Evolutionary conservation across 2,797 vertebrate species (phyloP), one percentile per base, ranked within the genome.

Genomic region (Apodemus agrarius): DNA sequence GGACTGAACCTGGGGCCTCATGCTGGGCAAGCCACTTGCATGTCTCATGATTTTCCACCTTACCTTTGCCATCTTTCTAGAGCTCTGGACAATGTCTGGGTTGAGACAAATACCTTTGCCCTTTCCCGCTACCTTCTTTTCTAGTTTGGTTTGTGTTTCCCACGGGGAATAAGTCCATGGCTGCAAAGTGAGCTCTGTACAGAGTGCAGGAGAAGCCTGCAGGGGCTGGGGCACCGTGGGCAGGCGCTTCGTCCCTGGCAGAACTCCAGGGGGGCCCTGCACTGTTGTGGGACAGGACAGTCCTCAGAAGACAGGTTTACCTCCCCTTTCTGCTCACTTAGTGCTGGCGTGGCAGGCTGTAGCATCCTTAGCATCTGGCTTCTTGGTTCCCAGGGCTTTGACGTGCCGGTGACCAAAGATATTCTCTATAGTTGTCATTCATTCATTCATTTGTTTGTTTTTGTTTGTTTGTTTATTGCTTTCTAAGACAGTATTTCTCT

Each of bases 141-240:
- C 78, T 93, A 84, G 34, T 67, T 87, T 72, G 26, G 12, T 83
- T 96, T 61, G 49, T 5, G 26, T 59, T 87, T 94, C 82, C 87
- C 90, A 76, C 6, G 59, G 1, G 83, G 65, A 92, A 52, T 69
- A n/a, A 69, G 57, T 31, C 85, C 21, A 37, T n/a, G 40, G 54
- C 88, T 93, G 82, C 86, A 78, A 82, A 82, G 37, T 65, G 26
- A n/a, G 26, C 75, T 11, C 76, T 81, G 3, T 29, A 72, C 8
- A 43, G n/a, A 49, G 22, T n/a, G 22, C 37, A 16, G 49, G 37
- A 22, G n/a, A 57, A 24, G 24, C 4, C 24, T 29, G 52, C 26
- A 75, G 54, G 26, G 31, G 52, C 19, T 24, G 1, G n/a, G 78
- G 21, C 7, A 43, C 6, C 63, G 81, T 75, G 31, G 49, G n/a